phyloP scores from a whole-genome alignment of 1,140 invertebrate species.

The Nylanderia fulva region DNA sequence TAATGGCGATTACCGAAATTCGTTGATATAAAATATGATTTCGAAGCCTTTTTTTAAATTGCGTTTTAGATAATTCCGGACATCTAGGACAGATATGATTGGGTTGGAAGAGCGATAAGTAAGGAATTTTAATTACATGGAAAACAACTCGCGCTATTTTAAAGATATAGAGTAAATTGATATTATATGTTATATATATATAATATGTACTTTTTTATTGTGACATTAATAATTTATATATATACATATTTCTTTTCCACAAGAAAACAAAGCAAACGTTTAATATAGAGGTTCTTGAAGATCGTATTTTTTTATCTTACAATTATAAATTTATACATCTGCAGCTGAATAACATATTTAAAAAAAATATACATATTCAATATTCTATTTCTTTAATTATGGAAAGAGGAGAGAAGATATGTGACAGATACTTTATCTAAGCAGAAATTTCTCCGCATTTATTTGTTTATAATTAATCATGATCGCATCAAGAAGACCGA shows the following conservation, averaged over 20 bases:
- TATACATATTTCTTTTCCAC: neutral
- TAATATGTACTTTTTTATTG: neutral
- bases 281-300: neutral
- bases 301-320: neutral
- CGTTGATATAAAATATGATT: neutral
- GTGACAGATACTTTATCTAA: neutral
- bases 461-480: conserved; percentile 4
- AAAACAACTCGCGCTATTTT: neutral
- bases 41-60: neutral
- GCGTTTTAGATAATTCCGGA: neutral
- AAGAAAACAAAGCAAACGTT: neutral
- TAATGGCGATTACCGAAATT: conserved; percentile 44
- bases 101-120: neutral
- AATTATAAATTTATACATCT: neutral
- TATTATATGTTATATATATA: too few relatives aligned
- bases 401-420: neutral
- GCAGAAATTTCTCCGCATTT: neutral
- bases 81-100: neutral
- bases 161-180: neutral
- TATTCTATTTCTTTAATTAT: neutral
- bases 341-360: neutral
- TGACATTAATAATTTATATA: neutral
- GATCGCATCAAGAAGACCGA: neutral
- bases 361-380: too few relatives aligned
- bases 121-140: neutral